A percentile compares a stretch with the other conserved stretches of the same genome.
Evolutionary conservation across 2,888 invertebrate genomes (phyloP).

Genomic region (Nomada fucata): DNA sequence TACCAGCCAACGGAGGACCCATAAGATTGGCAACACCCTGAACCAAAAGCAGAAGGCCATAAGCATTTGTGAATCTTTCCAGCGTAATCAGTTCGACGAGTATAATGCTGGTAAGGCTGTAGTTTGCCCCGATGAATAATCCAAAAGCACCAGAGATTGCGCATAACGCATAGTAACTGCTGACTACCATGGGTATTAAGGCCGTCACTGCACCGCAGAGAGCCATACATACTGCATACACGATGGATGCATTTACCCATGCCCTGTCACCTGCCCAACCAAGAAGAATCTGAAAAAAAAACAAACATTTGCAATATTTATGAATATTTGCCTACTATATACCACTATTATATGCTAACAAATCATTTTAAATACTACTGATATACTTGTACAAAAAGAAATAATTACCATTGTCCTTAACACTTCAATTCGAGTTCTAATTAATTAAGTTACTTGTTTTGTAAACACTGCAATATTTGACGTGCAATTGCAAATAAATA

Average conservation of each 20-base stretch:
- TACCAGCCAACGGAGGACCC: slow-evolving; percentile 96
- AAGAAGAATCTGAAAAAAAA: slow-evolving; percentile 88
- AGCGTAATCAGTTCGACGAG: slow-evolving; percentile 95
- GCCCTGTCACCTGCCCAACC: slow-evolving; percentile 95
- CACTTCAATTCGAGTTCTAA: too few species aligned
- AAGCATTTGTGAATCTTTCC: slow-evolving; percentile 95
- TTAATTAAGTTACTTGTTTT: too few species aligned
- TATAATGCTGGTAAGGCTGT: slow-evolving; percentile 95
- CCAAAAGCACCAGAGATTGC: slow-evolving; percentile 92
- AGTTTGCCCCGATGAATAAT: slow-evolving; percentile 95
- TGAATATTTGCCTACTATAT: too few species aligned
- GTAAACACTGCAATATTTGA: too few species aligned
- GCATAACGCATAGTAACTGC: slow-evolving; percentile 87
- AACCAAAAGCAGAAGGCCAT: slow-evolving; percentile 93
- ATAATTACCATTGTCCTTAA: too few species aligned
- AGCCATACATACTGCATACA: slow-evolving; percentile 93
- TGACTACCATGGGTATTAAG: slow-evolving; percentile 87
- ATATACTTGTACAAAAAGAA: too few species aligned
- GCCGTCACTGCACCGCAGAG: slow-evolving; percentile 89
- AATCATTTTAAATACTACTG: too few species aligned
- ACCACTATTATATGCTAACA: too few species aligned
- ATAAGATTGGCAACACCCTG: slow-evolving; percentile 96
- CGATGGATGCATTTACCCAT: slow-evolving; percentile 90
- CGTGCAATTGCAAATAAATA: too few species aligned
- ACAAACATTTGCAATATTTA: neutral